These are phyloP conservation scores for Sinocyclocheilus maitianheensis DNA, from an alignment of 2,113 vertebrate genomes.

Conservation along the genomic window DNA sequence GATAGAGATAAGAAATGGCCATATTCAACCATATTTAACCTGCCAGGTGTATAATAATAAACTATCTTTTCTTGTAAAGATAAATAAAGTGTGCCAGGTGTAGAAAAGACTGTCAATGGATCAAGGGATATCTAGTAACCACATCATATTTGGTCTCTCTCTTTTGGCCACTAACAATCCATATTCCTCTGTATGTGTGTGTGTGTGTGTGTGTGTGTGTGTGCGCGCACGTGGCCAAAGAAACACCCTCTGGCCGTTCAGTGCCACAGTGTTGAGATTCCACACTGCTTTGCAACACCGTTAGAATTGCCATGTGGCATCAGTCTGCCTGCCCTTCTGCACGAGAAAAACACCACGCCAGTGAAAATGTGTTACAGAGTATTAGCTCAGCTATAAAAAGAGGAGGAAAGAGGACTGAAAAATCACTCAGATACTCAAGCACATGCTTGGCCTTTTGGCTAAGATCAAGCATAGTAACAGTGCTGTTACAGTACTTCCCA, in stretches of 20 bases:
- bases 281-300: constrained; percentile 38
- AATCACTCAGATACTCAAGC: not conserved
- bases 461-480: not conserved
- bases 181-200: not conserved
- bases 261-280: constrained; percentile 42
- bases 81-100: no score
- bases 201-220: not conserved
- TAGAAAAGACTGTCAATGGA: no score
- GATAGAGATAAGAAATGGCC: no score
- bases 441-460: not conserved
- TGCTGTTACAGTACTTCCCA: not conserved
- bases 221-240: not conserved
- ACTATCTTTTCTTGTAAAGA: no score
- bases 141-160: no score
- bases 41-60: no score
- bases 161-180: no score
- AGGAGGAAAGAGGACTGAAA: not conserved
- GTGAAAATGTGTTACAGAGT: constrained; percentile 1
- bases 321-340: not conserved
- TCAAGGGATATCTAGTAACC: no score
- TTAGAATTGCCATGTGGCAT: constrained; percentile 20
- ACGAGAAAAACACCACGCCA: not conserved
- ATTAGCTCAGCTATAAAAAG: not conserved
- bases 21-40: no score
- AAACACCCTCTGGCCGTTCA: constrained; percentile 17